These are phyloP conservation scores for Misgurnus anguillicaudatus DNA, from an alignment of 2,113 vertebrate genomes.

Conservation along the genomic window DNA sequence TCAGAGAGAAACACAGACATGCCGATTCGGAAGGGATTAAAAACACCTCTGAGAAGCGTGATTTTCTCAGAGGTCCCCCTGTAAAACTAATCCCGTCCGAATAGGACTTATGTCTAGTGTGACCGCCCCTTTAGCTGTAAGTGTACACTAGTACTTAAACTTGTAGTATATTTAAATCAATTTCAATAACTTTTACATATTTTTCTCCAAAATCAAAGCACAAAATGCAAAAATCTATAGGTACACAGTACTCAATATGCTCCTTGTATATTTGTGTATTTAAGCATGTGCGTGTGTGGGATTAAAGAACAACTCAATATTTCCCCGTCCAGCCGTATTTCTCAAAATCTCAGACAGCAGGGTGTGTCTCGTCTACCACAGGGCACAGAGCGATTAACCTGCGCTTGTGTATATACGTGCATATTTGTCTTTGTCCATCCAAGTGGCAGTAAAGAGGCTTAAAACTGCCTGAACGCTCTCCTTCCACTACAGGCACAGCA, in stretches of 20 bases:
- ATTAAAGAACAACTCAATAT: background rate
- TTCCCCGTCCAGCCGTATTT: background rate
- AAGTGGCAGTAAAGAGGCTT: slow-evolving; percentile 62
- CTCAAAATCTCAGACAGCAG: slow-evolving; percentile 18
- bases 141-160: too few species aligned
- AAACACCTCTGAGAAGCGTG: too few species aligned
- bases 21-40: too few species aligned
- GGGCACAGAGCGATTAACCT: slow-evolving; percentile 58
- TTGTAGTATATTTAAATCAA: too few species aligned
- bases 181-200: too few species aligned
- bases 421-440: slow-evolving; percentile 36
- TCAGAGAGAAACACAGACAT: too few species aligned
- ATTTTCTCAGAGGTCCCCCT: too few species aligned
- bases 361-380: background rate
- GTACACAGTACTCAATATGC: background rate
- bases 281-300: slow-evolving; percentile 15
- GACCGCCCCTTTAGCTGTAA: too few species aligned
- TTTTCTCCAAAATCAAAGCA: too few species aligned
- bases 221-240: background rate
- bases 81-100: too few species aligned
- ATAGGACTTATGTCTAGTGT: too few species aligned
- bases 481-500: background rate
- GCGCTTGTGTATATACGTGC: slow-evolving; percentile 16
- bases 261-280: slow-evolving; percentile 11
- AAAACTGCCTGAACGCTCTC: slow-evolving; percentile 21